These are phyloP conservation scores for Rhynchomys soricoides DNA, from an alignment of 2,113 vertebrate genomes.

Conservation along the genomic window DNA sequence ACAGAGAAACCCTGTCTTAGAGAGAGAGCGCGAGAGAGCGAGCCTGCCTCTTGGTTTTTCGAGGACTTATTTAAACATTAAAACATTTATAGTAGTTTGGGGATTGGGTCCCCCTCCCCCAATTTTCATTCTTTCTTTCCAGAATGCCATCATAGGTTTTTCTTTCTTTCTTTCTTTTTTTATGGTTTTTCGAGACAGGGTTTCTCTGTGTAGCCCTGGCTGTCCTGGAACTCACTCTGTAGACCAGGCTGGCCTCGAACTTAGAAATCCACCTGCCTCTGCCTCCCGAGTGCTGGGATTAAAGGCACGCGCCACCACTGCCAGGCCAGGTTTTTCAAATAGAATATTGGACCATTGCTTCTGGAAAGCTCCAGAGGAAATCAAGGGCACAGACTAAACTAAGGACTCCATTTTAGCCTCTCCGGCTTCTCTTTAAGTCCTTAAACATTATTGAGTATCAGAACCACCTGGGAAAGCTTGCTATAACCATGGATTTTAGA, in stretches of 20 bases:
- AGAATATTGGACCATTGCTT: not conserved
- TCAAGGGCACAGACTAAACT: not conserved
- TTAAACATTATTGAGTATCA: not conserved
- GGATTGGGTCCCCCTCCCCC: not conserved
- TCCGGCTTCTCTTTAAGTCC: not conserved
- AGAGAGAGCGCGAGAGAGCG: too few species aligned
- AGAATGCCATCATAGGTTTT: not conserved
- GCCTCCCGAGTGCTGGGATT: too few species aligned
- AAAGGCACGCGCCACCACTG: too few species aligned
- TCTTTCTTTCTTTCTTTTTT: too few species aligned
- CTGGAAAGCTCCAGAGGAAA: not conserved
- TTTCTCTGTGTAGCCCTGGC: too few species aligned
- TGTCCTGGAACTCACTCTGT: too few species aligned
- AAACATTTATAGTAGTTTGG: not conserved
- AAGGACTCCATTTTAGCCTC: not conserved
- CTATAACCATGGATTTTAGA: not conserved
- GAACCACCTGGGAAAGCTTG: not conserved
- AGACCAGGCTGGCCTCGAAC: too few species aligned
- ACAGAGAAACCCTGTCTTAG: not conserved
- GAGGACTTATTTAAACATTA: constrained; percentile 43
- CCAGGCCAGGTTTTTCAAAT: not conserved
- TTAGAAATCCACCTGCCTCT: too few species aligned
- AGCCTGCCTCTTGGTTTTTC: not conserved
- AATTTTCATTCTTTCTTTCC: not conserved
- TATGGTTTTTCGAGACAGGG: too few species aligned